phyloP scores from a whole-genome alignment of 2,113 vertebrate genomes.

The Manacus vitellinus region DNA sequence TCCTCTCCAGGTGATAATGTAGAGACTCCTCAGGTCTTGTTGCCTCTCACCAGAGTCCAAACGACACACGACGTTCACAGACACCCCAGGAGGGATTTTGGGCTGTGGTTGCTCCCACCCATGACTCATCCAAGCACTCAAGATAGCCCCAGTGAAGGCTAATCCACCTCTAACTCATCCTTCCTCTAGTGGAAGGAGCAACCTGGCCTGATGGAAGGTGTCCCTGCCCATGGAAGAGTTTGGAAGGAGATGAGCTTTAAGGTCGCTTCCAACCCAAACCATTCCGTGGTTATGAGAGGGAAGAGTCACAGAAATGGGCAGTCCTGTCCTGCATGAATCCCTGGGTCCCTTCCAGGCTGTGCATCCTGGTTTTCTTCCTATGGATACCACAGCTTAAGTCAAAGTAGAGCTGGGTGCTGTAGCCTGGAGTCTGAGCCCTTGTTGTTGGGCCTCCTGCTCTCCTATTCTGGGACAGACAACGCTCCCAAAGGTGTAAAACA shows the following conservation, averaged over 20 bases:
- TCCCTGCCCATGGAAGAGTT: background rate
- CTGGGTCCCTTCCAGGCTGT: background rate
- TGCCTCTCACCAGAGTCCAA: background rate
- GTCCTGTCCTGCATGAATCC: accelerated
- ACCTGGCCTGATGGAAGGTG: too few species aligned
- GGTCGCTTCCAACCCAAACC: background rate
- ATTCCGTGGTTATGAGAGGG: background rate
- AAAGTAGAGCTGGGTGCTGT: background rate
- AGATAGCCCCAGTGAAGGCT: background rate
- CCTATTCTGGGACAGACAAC: accelerated
- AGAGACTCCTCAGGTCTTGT: too few species aligned
- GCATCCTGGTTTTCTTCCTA: background rate
- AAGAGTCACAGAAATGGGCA: background rate
- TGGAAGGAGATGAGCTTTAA: background rate
- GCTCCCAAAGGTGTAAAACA: background rate
- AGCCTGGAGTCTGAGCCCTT: background rate
- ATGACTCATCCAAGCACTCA: background rate
- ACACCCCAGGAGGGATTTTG: background rate
- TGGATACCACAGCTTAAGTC: accelerated
- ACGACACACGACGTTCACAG: accelerated
- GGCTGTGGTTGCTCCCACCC: accelerated
- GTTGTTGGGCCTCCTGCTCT: background rate
- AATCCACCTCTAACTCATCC: background rate
- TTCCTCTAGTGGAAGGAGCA: background rate
- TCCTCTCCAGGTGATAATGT: background rate